Evolutionary conservation across 37 sponge, comb jelly and placozoan species (phyloP).

Genomic region (Spongilla lacustris): DNA sequence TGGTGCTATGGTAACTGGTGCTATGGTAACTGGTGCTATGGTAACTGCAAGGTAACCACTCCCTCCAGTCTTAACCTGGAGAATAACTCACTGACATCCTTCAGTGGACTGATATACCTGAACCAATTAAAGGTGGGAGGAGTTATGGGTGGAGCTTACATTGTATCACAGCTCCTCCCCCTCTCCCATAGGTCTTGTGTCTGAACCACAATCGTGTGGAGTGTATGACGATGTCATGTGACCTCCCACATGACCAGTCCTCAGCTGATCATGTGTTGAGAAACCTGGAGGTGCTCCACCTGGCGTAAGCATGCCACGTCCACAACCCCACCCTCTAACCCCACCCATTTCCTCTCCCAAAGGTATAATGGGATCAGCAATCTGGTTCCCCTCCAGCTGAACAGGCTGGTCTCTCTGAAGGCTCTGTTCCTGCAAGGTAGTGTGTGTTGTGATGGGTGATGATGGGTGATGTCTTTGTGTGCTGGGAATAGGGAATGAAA

Average conservation of each 20-base stretch:
- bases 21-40: background rate
- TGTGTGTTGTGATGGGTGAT: background rate
- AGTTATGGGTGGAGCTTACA: background rate
- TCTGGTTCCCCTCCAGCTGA: background rate
- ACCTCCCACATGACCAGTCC: background rate
- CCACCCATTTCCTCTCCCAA: background rate
- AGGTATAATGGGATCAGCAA: conserved; percentile 15
- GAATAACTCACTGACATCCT: conserved; percentile 86
- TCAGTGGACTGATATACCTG: conserved; percentile 83
- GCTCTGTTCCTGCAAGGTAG: conserved; percentile 38
- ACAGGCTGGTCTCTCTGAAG: conserved; percentile 69
- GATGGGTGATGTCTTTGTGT: background rate
- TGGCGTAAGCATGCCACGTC: conserved; percentile 62
- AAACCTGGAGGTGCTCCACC: conserved; percentile 88
- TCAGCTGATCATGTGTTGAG: conserved; percentile 42
- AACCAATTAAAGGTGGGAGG: conserved; percentile 75
- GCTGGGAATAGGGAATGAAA: conserved; percentile 80
- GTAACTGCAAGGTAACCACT: background rate
- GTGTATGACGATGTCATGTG: conserved; percentile 13
- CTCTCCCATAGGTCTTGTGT: conserved; percentile 80
- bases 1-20: background rate
- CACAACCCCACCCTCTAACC: background rate
- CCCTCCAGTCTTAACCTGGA: conserved; percentile 88
- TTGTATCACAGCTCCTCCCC: background rate
- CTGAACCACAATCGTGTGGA: conserved; percentile 92